Evolutionary conservation across 1,140 invertebrate genomes (phyloP).

Genomic region (Andricus grossulariae): DNA sequence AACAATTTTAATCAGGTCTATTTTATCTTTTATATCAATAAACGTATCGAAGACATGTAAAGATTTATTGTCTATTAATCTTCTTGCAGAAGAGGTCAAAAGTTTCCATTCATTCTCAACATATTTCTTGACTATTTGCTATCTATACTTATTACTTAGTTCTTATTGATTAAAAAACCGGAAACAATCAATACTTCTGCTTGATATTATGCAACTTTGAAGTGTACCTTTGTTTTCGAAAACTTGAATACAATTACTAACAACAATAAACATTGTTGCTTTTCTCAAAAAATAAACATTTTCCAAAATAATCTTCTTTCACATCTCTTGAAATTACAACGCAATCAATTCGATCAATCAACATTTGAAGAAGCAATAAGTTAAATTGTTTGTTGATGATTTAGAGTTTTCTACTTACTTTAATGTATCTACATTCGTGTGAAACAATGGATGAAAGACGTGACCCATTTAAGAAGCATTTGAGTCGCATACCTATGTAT

Average conservation of each 20-base stretch:
- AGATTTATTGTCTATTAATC: background rate
- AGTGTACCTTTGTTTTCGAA: no score
- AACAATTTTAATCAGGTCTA: background rate
- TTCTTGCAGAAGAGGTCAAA: background rate
- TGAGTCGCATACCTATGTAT: slow-evolving; percentile 27
- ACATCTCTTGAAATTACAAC: background rate
- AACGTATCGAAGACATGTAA: slow-evolving; percentile 3
- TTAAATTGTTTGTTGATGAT: background rate
- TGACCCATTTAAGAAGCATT: slow-evolving; percentile 31
- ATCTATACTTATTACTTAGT: no score
- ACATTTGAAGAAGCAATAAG: background rate
- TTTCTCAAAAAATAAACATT: no score
- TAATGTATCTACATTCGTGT: slow-evolving; percentile 27
- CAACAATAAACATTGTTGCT: no score
- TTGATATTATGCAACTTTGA: no score
- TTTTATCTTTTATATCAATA: background rate
- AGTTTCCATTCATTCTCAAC: background rate
- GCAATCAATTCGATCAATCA: background rate
- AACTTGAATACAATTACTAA: no score
- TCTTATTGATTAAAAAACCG: no score
- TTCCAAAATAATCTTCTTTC: no score
- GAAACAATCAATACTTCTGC: no score
- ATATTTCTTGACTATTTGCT: background rate
- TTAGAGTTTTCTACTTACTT: slow-evolving; percentile 31
- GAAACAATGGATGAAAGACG: slow-evolving; percentile 31